These are phyloP conservation scores for Acrocephalus arundinaceus DNA, from an alignment of 2,113 vertebrate genomes.

Conservation along the genomic window DNA sequence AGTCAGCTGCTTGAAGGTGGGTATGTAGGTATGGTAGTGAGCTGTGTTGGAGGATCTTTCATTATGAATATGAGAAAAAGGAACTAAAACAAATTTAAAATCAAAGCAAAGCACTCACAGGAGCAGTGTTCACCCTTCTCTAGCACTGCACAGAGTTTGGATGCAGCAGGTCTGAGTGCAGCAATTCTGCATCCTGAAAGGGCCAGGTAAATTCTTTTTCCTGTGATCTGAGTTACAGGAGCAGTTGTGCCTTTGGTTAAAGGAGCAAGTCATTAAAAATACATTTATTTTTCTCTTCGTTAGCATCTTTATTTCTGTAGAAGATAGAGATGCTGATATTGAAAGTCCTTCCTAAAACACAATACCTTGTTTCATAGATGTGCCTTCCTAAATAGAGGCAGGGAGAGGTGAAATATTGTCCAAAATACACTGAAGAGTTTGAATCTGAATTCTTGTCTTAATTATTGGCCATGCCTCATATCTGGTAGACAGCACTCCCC, in stretches of 20 bases:
- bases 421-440: neutral
- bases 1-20: neutral
- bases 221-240: neutral
- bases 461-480: fast-evolving
- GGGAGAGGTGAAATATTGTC: neutral
- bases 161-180: neutral
- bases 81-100: neutral
- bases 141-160: neutral
- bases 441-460: neutral
- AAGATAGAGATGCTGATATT: neutral
- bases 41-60: neutral
- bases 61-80: neutral
- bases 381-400: neutral
- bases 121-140: neutral
- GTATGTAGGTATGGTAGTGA: neutral
- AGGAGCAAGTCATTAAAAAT: neutral
- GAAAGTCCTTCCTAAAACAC: neutral
- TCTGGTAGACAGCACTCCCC: neutral
- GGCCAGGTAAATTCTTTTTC: fast-evolving
- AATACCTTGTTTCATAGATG: neutral
- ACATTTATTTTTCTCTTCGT: neutral
- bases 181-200: neutral
- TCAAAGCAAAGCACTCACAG: neutral
- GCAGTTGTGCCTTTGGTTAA: neutral
- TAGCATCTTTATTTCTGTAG: neutral